phyloP scores from a whole-genome alignment of 2,797 vertebrate species.

The Sebastes diaconus region DNA sequence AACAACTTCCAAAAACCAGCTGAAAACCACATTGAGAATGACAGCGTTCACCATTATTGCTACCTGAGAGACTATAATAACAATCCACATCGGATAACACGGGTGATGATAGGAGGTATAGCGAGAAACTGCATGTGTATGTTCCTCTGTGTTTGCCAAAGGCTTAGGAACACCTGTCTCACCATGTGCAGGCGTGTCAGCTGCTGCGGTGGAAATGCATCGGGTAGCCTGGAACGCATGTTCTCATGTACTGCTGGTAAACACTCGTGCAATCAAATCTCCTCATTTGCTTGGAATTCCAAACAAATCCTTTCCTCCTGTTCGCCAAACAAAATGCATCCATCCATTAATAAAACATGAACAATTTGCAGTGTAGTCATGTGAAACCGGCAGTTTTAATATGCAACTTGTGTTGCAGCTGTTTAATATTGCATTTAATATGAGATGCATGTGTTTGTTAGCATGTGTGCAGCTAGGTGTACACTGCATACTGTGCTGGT shows the following conservation, averaged over 20 bases:
- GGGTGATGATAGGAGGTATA: not conserved
- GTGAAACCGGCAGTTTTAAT: slow-evolving; percentile 27
- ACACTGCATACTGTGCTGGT: not conserved
- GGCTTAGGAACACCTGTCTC: slow-evolving; percentile 27
- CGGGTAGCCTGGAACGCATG: not conserved
- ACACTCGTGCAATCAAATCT: slow-evolving; percentile 34
- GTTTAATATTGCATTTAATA: slow-evolving; percentile 35
- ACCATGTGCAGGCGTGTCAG: not conserved
- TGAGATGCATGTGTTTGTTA: not conserved
- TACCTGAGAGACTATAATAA: not conserved
- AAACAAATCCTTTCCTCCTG: slow-evolving; percentile 37
- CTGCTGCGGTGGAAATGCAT: not conserved
- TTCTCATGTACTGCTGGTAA: not conserved
- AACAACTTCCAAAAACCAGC: not conserved
- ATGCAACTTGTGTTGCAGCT: slow-evolving; percentile 18
- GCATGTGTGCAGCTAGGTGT: not conserved
- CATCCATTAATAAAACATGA: slow-evolving; percentile 43
- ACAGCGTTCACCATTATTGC: not conserved
- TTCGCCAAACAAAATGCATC: slow-evolving; percentile 24
- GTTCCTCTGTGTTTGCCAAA: slow-evolving; percentile 2
- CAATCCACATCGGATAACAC: not conserved
- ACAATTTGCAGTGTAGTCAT: not conserved
- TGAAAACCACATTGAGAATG: not conserved
- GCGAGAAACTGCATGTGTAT: not conserved
- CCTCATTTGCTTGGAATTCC: slow-evolving; percentile 34